Base-by-base conservation (phyloP, 2,113 vertebrate genomes). In the Desmodus rotundus region DNA sequence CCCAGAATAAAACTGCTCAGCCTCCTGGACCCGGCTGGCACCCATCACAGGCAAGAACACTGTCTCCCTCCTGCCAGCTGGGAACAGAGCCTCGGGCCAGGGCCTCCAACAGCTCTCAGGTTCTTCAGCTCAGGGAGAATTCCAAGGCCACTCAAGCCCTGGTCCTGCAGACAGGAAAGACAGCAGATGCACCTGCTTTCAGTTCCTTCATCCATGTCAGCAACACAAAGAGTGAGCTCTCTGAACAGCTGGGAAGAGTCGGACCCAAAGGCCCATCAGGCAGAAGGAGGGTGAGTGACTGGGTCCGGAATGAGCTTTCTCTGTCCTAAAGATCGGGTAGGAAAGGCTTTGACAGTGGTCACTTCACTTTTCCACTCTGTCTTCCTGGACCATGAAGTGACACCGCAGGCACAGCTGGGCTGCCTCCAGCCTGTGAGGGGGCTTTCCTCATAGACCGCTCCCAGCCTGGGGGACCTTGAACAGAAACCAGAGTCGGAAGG, bases 1-100 rank as follows among this genome's bases (percentile, higher is more conserved):
- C 19, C 14, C 61, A 83, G 88, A 88, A 96, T 86, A 94, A 96
- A 94, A 93, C 28, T 13, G 17, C 45, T 76, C 58, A 47, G 38
- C 45, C 38, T 86, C 41, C 22, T 22, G 41, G 38, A 50, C 26
- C 50, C 6, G 0, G 15, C 43, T 61, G 67, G 50, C 58, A 38
- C 31, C 45, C 41, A 38, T 54, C 47, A 52, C 33, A 33, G 47
- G 41, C 22, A 13, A 20, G 6, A 43, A 70, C 33, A n/a, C 16
- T 3, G 14, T 80, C 58, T 82, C 19, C 67, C 58, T 67, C 36
- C 16, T 22, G 33, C 24, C 61, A 88, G 36, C 38, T 63, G 22
- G 41, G 61, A 47, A 84, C 61, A 91, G n/a, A 77, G 47, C 7
- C 54, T 65, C 3, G n/a, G n/a, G n/a, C n/a, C 24, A 80, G 80